Evolutionary conservation across 2,888 invertebrate species (phyloP), one percentile per base, ranked within the genome.

Genomic region (Liopterus haemorrhoidalis): DNA sequence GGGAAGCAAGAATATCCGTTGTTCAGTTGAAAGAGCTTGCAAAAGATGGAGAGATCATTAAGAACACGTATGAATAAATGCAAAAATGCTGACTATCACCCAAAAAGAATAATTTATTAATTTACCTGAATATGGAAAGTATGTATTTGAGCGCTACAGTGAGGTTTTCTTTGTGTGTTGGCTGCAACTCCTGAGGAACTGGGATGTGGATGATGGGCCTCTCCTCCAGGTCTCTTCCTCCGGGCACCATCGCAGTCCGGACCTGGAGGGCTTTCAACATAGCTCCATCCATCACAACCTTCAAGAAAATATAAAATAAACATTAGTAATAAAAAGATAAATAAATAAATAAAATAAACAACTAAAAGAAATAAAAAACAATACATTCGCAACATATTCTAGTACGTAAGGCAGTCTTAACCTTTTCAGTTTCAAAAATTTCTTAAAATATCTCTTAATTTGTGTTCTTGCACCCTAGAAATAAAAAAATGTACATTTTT

Each of bases 171-270:
- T 64, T 19, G 58, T 57, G 11, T 51, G 57, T 42, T 43, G 73
- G 69, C 56, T 72, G 70, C 46, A 75, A 69, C 57, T 80, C 79
- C 45, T 70, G 64, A 46, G 79, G 76, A 49, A 80, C 72, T 56
- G 73, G 73, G 50, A 81, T 72, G 52, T 81, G 67, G 53, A 82
- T 67, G 56, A 82, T 65, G 40, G 82, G 77, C 49, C 76, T 73
- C 41, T 76, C 77, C 52, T 79, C 76, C 48, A 75, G 74, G 68
- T 82, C 82, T 50, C 76, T 70, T 52, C 81, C 79, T 53, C 83
- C 82, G 46, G 82, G 79, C 52, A 82, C 65, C 61, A 73, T 72
- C 45, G 76, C 79, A 54, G 74, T 67, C 57, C 74, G 73, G 52
- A 74, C 74, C 66, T 77, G 73, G 57, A 82, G 69, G 49, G 73